A percentile compares a stretch with the other conserved stretches of the same genome.
These are phyloP conservation scores for Lacanobia oleracea DNA, from an alignment of 2,888 invertebrate genomes.

Conservation along the genomic window DNA sequence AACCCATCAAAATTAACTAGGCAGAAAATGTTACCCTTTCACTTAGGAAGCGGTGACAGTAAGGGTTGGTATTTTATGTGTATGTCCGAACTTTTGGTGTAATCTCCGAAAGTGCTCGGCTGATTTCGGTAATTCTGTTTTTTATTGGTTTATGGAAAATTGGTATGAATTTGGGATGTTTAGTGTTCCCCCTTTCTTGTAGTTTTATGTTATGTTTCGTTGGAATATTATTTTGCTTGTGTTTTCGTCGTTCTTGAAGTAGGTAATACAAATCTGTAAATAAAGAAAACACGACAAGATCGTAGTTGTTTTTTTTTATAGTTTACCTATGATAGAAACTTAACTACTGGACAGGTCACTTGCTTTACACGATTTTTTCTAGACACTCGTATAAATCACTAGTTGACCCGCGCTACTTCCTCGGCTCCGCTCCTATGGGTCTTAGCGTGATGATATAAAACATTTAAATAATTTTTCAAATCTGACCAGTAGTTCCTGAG, in stretches of 20 bases:
- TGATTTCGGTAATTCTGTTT: constrained; percentile 30
- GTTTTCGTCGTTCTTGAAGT: constrained; percentile 1
- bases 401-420: too few relatives aligned
- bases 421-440: too few relatives aligned
- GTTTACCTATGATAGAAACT: too few relatives aligned
- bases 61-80: constrained; percentile 60
- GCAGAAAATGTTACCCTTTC: constrained; percentile 60
- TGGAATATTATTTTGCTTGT: background rate
- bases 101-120: constrained; percentile 62
- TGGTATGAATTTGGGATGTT: constrained; percentile 24
- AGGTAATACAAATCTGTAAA: too few relatives aligned
- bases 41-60: constrained; percentile 10
- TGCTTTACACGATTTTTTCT: too few relatives aligned
- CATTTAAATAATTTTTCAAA: too few relatives aligned
- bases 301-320: too few relatives aligned
- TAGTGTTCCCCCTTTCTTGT: constrained; percentile 9
- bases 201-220: constrained; percentile 17
- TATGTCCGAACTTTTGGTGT: constrained; percentile 54
- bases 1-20: constrained; percentile 65
- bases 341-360: too few relatives aligned
- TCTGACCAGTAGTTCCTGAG: too few relatives aligned
- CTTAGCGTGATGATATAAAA: too few relatives aligned
- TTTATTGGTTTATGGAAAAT: constrained; percentile 43
- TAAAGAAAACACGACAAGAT: too few relatives aligned
- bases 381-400: too few relatives aligned